Evolutionary conservation across 2,113 vertebrate species (phyloP), one percentile per base, ranked within the genome.

Genomic region (Perca flavescens): DNA sequence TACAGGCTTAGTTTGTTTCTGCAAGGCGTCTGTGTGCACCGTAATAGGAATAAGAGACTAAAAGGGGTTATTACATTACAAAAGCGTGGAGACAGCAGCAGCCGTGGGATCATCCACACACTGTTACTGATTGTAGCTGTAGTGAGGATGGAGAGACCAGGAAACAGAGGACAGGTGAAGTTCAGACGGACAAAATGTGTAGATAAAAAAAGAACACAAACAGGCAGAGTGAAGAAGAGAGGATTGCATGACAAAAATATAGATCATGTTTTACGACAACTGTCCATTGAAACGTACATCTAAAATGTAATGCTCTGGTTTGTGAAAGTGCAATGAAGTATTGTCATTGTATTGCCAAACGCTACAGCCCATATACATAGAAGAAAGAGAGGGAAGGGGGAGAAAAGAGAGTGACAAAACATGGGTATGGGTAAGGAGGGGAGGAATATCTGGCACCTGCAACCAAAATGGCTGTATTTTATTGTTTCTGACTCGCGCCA

Each of bases 401-500:
- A 43, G 3, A 6, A 16, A 1, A 14, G 22, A 22, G 22, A 22
- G 36, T 64, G 12, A 65, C 17, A 73, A 53, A 62, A 21, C 22
- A 22, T 28, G 6, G 46, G 64, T 43, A 28, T 31, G 25, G 16
- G 13, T 12, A 16, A 65, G 50, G 58, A 31, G 7, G 28, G 22
- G 19, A 5, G 46, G 56, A 34, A 49, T 46, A 67, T 57, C n/a
- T 49, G 67, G 61, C 25, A 86, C 47, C 17, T 86, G 74, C 34
- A 78, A 69, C 80, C 53, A 22, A 60, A 87, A 82, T 82, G 76
- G 68, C 56, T 36, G 36, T 25, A 57, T 77, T 74, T 68, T 58
- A 75, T 79, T 47, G 40, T 76, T 68, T 77, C 49, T 69, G 73
- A 60, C 62, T 69, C 16, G 1, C 13, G 11, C 68, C 74, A 72